Base-by-base conservation (phyloP, 2,797 vertebrate species). In the Dromococcyx pavoninus region DNA sequence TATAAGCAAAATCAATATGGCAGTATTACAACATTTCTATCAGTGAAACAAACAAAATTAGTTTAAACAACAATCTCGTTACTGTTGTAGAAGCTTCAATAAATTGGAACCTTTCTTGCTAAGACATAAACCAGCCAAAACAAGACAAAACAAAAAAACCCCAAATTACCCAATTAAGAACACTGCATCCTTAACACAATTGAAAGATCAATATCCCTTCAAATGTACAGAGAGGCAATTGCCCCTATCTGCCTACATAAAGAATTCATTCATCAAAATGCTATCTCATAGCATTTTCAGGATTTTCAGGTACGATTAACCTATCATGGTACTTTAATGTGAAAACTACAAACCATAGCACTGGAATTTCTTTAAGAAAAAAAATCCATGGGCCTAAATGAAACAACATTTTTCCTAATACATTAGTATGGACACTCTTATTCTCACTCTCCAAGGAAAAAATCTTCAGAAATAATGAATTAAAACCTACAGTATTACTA, bases 11-110 rank as follows among this genome's bases (percentile, higher is more conserved):
- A 94, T 97, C 96, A 96, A 97, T 97, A 96, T 69, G 53, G 60
- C 71, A 74, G 56, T 76, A 93, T 94, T 87, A 91, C 79, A 96
- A 94, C 87, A 92, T 94, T 96, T 97, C 51, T 94, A 77, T 82
- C 79, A 92, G 86, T 48, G 90, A 89, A 95, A 95, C 83, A 91
- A 97, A 86, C 48, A 94, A 91, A 93, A 96, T 96, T 96, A 96
- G 13, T 43, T 81, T 96, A 94, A 96, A 97, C 86, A 84, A 97
- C 94, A 96, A 95, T 95, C 94, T 97, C 48, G 43, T 97, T 97
- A 97, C 91, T 88, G 53, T 37, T 82, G 44, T 41, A 83, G 86
- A 95, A 92, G 27, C 95, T 91, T 91, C 92, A 94, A 89, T 95
- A 96, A 97, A 96, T 80, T 72, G 54, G 44, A 96, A 78, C 39